Percentiles rank a stretch among this genome's conserved stretches.
phyloP scores from a whole-genome alignment of 2,113 vertebrate genomes.

The Hydrochoerus hydrochaeris region DNA sequence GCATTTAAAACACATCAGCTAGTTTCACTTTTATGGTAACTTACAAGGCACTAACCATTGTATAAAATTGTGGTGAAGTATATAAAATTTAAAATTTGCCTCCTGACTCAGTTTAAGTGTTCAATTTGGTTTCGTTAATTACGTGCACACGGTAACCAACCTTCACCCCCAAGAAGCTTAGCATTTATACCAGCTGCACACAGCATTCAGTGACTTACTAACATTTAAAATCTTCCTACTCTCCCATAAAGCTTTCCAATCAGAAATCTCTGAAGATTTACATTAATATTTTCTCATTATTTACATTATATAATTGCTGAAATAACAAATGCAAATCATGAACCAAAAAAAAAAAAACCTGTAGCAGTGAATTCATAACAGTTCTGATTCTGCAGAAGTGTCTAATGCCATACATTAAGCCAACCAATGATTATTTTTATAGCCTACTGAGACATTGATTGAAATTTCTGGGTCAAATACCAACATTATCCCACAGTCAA shows the following conservation, averaged over 20 bases:
- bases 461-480: slow-evolving; percentile 56
- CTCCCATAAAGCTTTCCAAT: background rate
- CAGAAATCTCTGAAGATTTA: background rate
- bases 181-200: background rate
- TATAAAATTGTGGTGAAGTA: background rate
- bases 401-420: slow-evolving; percentile 10
- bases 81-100: background rate
- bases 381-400: background rate
- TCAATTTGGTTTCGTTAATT: background rate
- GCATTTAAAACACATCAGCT: background rate
- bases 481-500: slow-evolving; percentile 51
- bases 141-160: background rate
- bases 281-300: background rate
- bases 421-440: slow-evolving; percentile 28
- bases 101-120: background rate
- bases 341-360: background rate
- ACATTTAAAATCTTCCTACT: slow-evolving; percentile 5
- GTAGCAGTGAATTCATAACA: background rate
- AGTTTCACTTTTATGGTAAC: background rate
- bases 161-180: background rate
- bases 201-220: background rate
- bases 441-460: slow-evolving; percentile 36
- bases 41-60: background rate
- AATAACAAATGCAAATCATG: slow-evolving; percentile 18
- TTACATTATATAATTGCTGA: background rate